Evolutionary conservation across 1,140 invertebrate species (phyloP), one percentile per base, ranked within the genome.

Genomic region (Hypothenemus hampei): DNA sequence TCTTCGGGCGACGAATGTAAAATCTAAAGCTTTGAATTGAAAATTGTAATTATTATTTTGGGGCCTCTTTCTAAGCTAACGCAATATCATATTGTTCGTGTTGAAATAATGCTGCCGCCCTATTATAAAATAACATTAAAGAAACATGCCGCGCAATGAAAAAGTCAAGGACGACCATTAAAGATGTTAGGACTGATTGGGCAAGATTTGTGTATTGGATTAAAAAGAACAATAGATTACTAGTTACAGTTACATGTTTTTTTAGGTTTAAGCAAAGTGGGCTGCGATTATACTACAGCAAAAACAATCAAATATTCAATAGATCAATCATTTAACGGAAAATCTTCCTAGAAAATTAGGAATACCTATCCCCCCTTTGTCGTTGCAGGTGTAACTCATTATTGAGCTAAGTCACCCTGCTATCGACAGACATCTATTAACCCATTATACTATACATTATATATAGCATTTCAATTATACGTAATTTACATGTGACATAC

Each of bases 341-440:
- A n/a, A n/a, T n/a, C n/a, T n/a, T n/a, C n/a, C n/a, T n/a, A n/a
- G n/a, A n/a, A n/a, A n/a, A n/a, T n/a, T n/a, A n/a, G n/a, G n/a
- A n/a, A n/a, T n/a, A n/a, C n/a, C n/a, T n/a, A n/a, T n/a, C n/a
- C n/a, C n/a, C n/a, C n/a, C n/a, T n/a, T n/a, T n/a, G n/a, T n/a
- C n/a, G 16, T 37, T 31, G 13, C 35, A 37, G 35, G 35, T 37
- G 35, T 10, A 37, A 37, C 18, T 37, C 35, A 16, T 15, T 37
- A 37, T 37, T 37, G 7, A 3, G 35, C 35, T 16, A 37, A n/a
- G 35, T 37, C 35, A 37, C 18, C 8, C 35, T 16, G 16, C 35
- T 37, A 37, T 37, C 16, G 35, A 37, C 35, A 37, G 35, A 37
- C 35, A 37, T 37, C 35, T 37, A 37, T 37, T 37, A 37, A 5